Percentiles rank a stretch among this genome's conserved stretches.
Conservation (phyloP, 2,797 vertebrate species). For the Tragopan temminckii region DNA sequence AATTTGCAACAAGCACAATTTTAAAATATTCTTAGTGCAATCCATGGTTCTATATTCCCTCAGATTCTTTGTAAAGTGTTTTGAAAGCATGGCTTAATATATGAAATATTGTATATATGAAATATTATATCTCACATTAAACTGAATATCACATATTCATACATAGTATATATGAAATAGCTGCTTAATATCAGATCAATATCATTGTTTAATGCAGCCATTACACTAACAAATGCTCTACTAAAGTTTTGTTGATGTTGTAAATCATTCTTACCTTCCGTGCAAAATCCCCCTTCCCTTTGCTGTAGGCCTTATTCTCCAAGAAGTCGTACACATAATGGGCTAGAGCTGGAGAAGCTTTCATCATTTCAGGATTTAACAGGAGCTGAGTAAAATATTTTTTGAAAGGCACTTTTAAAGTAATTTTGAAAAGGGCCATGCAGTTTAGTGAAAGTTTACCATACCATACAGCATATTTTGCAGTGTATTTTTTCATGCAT, state of each 20-base stretch:
- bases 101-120: too few species aligned
- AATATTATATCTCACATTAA: too few species aligned
- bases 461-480: not conserved
- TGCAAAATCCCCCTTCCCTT: constrained; percentile 98
- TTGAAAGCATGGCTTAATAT: not conserved
- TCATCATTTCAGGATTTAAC: constrained; percentile 95
- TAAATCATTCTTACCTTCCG: constrained; percentile 88
- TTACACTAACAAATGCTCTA: not conserved
- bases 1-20: not conserved
- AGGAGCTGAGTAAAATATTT: constrained; percentile 85
- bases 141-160: too few species aligned
- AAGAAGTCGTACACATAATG: constrained; percentile 93
- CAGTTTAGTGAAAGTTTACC: not conserved
- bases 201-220: not conserved
- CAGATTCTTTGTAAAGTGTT: not conserved
- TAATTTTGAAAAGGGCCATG: not conserved
- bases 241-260: not conserved
- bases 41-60: fast-evolving
- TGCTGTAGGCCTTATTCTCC: constrained; percentile 98
- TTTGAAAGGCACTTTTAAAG: not conserved
- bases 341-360: constrained; percentile 91
- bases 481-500: not conserved
- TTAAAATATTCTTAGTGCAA: not conserved
- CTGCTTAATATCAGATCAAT: not conserved
- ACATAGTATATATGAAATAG: not conserved